phyloP scores from a whole-genome alignment of 2,113 vertebrate genomes.

The Amazona guildingii region DNA sequence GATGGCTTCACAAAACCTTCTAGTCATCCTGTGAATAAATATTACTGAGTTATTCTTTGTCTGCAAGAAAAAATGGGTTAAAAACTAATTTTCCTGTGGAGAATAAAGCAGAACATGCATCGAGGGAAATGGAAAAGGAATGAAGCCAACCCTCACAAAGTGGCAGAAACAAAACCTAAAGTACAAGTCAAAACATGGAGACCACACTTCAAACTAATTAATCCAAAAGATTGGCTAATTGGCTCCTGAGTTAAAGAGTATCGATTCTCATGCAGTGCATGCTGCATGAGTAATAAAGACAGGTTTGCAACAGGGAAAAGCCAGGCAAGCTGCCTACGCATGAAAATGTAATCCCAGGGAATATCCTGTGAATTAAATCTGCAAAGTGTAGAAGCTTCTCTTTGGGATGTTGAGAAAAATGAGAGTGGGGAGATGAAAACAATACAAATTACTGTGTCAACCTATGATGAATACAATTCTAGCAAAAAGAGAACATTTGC shows the following conservation, averaged over 20 bases:
- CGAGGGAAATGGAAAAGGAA: neutral
- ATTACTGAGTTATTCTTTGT: neutral
- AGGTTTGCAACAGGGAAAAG: neutral
- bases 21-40: neutral
- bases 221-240: neutral
- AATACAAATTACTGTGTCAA: neutral
- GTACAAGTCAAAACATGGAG: neutral
- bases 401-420: neutral
- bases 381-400: neutral
- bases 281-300: neutral
- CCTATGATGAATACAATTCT: neutral
- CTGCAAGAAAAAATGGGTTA: neutral
- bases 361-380: neutral
- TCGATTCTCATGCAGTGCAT: neutral
- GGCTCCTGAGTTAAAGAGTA: neutral
- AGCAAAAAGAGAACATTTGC: neutral
- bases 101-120: neutral
- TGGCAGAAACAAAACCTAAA: neutral
- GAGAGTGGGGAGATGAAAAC: rapidly evolving
- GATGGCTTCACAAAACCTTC: neutral
- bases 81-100: constrained; percentile 16
- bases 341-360: neutral
- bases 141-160: neutral
- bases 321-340: neutral
- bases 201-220: neutral